Percentiles rank a stretch among this genome's conserved stretches.
These are phyloP conservation scores for Acrocyrtus sp. DNA, from an alignment of 2,888 invertebrate genomes.

Conservation along the genomic window DNA sequence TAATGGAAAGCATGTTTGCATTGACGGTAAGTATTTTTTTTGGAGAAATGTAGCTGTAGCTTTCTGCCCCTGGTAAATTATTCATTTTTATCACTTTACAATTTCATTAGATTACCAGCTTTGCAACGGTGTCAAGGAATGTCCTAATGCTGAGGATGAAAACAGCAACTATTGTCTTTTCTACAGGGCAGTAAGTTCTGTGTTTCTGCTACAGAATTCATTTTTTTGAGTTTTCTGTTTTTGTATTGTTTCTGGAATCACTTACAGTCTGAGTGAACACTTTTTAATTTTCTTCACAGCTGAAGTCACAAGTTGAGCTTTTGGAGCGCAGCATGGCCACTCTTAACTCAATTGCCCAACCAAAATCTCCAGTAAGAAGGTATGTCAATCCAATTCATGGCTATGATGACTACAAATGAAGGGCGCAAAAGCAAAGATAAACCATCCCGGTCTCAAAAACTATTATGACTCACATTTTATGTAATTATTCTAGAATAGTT, in stretches of 20 bases:
- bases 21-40: constrained; percentile 51
- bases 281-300: neutral
- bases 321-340: constrained; percentile 13
- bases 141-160: constrained; percentile 61
- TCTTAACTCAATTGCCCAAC: neutral
- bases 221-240: no score
- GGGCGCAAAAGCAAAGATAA: no score
- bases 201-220: no score
- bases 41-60: neutral
- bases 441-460: no score
- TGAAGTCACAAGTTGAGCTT: constrained; percentile 22
- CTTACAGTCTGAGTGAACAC: no score
- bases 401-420: no score
- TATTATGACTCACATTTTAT: no score
- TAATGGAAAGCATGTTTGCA: constrained; percentile 48
- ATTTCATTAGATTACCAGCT: constrained; percentile 48
- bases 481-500: no score
- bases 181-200: constrained; percentile 56
- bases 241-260: no score
- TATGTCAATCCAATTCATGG: neutral
- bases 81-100: neutral
- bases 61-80: no score
- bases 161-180: constrained; percentile 54
- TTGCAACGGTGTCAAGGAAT: constrained; percentile 58
- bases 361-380: neutral